A percentile compares a stretch with the other conserved stretches of the same genome.
phyloP scores from a whole-genome alignment of 2,113 vertebrate species.

The Dolichallabes microphthalmus region DNA sequence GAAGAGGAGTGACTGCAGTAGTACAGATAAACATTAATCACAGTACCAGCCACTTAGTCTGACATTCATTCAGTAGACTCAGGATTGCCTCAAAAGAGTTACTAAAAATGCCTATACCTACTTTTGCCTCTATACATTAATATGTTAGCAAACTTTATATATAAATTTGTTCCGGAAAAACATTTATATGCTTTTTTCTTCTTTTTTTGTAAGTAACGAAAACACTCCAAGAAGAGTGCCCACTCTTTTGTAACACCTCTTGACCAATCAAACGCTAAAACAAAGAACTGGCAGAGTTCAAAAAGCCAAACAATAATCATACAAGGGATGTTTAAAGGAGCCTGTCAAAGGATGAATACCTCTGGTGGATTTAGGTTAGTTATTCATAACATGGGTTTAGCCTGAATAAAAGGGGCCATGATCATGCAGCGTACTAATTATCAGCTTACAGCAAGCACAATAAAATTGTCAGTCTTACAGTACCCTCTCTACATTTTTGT shows the following conservation, averaged over 20 bases:
- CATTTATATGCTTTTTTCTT: too few relatives aligned
- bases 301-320: not conserved
- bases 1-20: not conserved
- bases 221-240: not conserved
- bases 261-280: not conserved
- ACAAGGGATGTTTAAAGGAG: not conserved
- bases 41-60: not conserved
- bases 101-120: too few relatives aligned
- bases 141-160: not conserved
- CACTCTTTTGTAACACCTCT: not conserved
- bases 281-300: not conserved
- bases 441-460: not conserved
- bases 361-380: not conserved
- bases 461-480: not conserved
- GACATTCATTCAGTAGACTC: not conserved
- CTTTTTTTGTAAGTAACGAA: not conserved
- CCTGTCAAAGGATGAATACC: not conserved
- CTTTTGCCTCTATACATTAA: not conserved
- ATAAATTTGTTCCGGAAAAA: too few relatives aligned
- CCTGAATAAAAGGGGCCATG: not conserved
- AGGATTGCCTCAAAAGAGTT: too few relatives aligned
- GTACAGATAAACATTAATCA: constrained; percentile 4
- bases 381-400: not conserved
- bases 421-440: not conserved
- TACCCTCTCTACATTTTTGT: not conserved